Base-by-base conservation (phyloP, 2,888 invertebrate species). In the Thelaira solivaga region DNA sequence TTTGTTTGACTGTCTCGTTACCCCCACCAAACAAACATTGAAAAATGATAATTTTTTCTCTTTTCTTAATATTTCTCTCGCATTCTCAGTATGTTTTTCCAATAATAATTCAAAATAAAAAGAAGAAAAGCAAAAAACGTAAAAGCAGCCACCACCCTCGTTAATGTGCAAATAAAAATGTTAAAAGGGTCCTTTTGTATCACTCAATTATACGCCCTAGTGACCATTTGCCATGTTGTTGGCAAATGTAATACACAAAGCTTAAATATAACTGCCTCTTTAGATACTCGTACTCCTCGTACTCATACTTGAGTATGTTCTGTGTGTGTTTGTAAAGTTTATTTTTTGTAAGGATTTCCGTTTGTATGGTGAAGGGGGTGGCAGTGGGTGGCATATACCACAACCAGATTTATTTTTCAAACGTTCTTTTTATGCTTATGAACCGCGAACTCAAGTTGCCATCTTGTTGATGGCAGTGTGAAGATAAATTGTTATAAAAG, bases 141-240 rank as follows among this genome's bases (percentile, higher is more conserved):
- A 26, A 29, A 51, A 29, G 7, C 39, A 24, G 10, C 61, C 45
- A 45, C 86, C 88, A 88, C 88, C 87, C 88, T 85, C 86, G 88
- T 88, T 88, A 88, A 88, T 88, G 88, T 87, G 88, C 88, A 88
- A 88, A 88, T 88, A 88, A 88, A 88, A 88, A 87, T 87, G 88
- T 89, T 88, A 89, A 89, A 88, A 87, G 87, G 87, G 86, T 86
- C 86, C 88, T n/a, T n/a, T n/a, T 88, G 88, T 88, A 88, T 88
- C 88, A 88, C 89, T 88, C 88, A 89, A 88, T 88, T 88, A 88
- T 87, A 88, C 88, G 88, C 88, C 88, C 87, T 84, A 87, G 87
- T 88, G 89, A 88, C 88, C 88, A 88, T 84, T 83, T 83, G 81
- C 76, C 76, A 80, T 77, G 75, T 68, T 76, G 57, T 74, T 68